Evolutionary conservation across 2,797 vertebrate genomes (phyloP).

Genomic region (Spinus olivaceus): DNA sequence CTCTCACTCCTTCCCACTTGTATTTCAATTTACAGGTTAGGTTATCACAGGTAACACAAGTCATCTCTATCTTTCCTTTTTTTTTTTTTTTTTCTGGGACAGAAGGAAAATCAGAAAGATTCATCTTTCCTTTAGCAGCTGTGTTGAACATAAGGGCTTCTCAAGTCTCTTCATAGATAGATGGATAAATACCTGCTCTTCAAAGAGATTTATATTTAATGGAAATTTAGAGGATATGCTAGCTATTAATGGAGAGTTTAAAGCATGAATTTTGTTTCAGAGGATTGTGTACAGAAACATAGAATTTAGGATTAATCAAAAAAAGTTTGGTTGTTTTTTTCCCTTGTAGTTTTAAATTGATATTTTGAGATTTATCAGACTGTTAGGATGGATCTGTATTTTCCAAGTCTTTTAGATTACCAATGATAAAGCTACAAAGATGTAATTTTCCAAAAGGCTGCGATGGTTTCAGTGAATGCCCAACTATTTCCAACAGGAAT

Average conservation of each 20-base stretch:
- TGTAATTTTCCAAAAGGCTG: neutral
- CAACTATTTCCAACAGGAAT: neutral
- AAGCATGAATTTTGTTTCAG: neutral
- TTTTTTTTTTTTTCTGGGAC: neutral
- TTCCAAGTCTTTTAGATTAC: neutral
- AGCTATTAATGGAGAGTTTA: neutral
- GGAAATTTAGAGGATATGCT: neutral
- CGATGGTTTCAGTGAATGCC: neutral
- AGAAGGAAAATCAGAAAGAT: neutral
- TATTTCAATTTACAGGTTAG: neutral
- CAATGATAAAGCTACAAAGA: neutral
- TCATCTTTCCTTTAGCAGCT: neutral
- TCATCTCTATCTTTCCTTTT: neutral
- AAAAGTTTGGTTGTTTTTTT: rapidly evolving
- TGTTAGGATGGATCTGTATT: neutral
- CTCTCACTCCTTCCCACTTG: neutral
- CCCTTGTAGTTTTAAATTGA: neutral
- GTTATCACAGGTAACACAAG: neutral
- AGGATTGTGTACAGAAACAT: neutral
- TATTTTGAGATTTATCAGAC: slow-evolving; percentile 39
- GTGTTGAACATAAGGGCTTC: neutral
- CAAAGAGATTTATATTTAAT: neutral
- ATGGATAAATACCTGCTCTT: neutral
- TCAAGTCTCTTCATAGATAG: neutral
- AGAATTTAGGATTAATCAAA: neutral